Conservation (phyloP, 2,113 vertebrate species). For the Rhinolophus sinicus region DNA sequence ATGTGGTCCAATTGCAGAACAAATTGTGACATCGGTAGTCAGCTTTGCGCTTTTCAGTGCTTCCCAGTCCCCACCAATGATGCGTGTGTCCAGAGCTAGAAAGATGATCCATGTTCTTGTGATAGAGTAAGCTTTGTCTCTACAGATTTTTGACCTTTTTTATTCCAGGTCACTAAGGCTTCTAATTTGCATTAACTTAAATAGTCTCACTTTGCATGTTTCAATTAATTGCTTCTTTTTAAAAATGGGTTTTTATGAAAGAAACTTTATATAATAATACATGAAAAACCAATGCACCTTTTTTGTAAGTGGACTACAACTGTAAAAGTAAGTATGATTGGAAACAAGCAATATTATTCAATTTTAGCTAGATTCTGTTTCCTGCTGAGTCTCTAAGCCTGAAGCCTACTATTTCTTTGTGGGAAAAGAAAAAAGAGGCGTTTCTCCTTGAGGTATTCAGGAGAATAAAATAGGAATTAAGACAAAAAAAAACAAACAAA, state of each 20-base stretch:
- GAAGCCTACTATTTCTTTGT: not conserved
- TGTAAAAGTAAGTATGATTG: slow-evolving; percentile 23
- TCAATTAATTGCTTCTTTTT: not conserved
- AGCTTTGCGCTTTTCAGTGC: not conserved
- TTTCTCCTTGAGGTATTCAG: not conserved
- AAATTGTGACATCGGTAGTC: not conserved
- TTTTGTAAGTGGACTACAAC: not conserved
- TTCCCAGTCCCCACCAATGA: not conserved
- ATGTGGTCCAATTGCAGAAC: not conserved
- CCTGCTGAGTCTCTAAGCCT: not conserved
- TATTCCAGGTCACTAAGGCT: not conserved
- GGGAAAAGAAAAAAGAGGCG: no score
- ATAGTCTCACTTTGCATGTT: not conserved
- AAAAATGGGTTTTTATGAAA: not conserved
- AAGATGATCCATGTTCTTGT: not conserved
- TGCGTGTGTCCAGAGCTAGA: not conserved
- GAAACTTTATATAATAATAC: not conserved
- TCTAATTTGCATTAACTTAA: slow-evolving; percentile 8
- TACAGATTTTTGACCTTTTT: not conserved
- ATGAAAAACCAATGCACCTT: not conserved
- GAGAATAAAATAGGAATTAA: not conserved
- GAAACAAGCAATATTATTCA: slow-evolving; percentile 16
- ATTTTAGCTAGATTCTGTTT: not conserved
- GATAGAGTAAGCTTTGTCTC: not conserved
- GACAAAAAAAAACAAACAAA: not conserved